These are phyloP conservation scores for Phortica magna DNA, from an alignment of 2,888 invertebrate species.

Conservation along the genomic window DNA sequence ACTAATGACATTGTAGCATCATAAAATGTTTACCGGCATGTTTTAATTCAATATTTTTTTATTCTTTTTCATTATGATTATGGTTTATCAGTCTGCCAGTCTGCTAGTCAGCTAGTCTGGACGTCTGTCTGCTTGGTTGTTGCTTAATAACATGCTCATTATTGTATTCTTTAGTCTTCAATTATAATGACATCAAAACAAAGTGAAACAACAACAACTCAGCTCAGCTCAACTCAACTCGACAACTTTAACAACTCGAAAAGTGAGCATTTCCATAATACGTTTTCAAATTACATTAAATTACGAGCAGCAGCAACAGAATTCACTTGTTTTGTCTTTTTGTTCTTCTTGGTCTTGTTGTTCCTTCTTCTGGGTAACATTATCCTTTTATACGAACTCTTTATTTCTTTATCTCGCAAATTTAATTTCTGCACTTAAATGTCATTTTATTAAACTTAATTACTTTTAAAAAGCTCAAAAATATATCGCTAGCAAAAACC, in stretches of 20 bases:
- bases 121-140: constrained; percentile 66
- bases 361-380: not conserved
- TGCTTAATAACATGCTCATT: constrained; percentile 64
- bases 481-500: not conserved
- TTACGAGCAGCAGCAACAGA: not conserved
- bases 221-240: not conserved
- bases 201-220: constrained; percentile 35
- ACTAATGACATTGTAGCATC: constrained; percentile 5
- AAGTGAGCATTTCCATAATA: constrained; percentile 67
- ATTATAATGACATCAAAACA: constrained; percentile 72
- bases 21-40: not conserved
- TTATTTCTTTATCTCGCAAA: not conserved
- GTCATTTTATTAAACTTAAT: not conserved
- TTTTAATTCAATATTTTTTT: not conserved
- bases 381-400: not conserved
- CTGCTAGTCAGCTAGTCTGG: constrained; percentile 57
- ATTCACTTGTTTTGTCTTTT: not conserved
- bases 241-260: constrained; percentile 60
- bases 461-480: not conserved
- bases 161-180: constrained; percentile 70
- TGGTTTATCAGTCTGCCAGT: constrained; percentile 5
- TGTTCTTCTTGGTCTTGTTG: not conserved
- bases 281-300: constrained; percentile 21
- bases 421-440: not conserved
- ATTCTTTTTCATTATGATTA: not conserved